Conservation (phyloP, 1,140 invertebrate genomes). For the Halyomorpha halys region DNA sequence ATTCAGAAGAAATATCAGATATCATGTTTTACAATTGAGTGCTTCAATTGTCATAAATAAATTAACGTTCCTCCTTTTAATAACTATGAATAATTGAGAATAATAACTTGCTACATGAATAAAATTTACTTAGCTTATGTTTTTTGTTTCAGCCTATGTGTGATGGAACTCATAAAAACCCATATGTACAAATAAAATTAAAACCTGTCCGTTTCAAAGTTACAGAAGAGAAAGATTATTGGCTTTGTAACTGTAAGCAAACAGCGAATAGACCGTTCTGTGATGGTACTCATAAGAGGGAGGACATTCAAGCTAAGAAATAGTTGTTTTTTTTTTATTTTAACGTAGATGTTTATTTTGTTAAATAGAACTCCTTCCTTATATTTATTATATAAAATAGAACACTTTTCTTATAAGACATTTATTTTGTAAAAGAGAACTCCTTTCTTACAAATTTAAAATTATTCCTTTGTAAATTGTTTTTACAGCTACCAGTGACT, state of each 20-base stretch:
- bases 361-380: too few species aligned
- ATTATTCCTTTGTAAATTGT: too few species aligned
- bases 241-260: constrained; percentile 98
- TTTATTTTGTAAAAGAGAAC: too few species aligned
- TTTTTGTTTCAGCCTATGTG: constrained; percentile 68
- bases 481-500: too few species aligned
- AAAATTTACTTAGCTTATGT: neutral
- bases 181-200: constrained; percentile 48
- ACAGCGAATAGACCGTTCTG: constrained; percentile 91
- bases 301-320: constrained; percentile 46
- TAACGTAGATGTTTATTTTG: neutral
- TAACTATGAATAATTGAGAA: too few species aligned
- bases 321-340: neutral
- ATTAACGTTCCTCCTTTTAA: too few species aligned
- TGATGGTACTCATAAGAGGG: constrained; percentile 84
- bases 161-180: constrained; percentile 78
- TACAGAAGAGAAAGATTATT: constrained; percentile 84
- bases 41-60: too few species aligned
- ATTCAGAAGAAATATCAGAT: too few species aligned
- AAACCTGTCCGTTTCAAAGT: constrained; percentile 74
- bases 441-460: too few species aligned
- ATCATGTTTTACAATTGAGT: too few species aligned
- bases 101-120: too few species aligned
- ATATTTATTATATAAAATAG: too few species aligned
- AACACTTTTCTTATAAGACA: neutral